Base-by-base conservation (phyloP, 2,113 vertebrate genomes). In the Vulpes vulpes region DNA sequence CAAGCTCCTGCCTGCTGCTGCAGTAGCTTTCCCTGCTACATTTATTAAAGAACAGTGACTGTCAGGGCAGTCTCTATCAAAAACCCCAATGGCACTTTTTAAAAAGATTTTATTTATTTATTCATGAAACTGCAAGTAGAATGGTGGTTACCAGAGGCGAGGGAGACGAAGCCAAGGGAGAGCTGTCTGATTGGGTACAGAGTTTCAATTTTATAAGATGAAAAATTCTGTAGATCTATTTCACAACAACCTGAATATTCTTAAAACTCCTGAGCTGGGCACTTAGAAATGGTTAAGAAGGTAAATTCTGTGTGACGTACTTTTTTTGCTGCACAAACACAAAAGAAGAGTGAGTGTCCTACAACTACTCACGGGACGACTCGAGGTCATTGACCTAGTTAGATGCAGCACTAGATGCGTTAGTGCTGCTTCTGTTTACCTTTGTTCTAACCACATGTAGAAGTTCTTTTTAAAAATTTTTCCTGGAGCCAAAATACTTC, bases 1-100 rank as follows among this genome's bases (percentile, higher is more conserved):
- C 23, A 67, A 84, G 78, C 49, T 96, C 82, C 53, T 91, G 14
- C 62, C 57, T 84, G 35, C 17, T 93, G 55, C 53, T n/a, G 94
- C 8, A 20, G 32, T 30, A 86, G 20, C n/a, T 73, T 94, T 78
- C 22, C 59, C 20, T 83, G 62, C 1, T 81, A 73, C 23, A 74
- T 93, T 84, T 94, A 57, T 38, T 74, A 38, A 73, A 85, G 43
- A 92, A 1, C 14, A 79, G 27, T 55, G 17, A 76, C 49, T 95
- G 22, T 73, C 19, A 71, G 15, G 65, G 5, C 4, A 89, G 55
- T 83, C 25, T 11, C 64, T 84, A 59, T 53, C 71, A 84, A 92
- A 95, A 94, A 32, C 22, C 12, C 20, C 55, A 65, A 14, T 57
- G 51, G 20, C 14, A 35, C 71, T n/a, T 38, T 85, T 89, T 43